Base-by-base conservation (phyloP, 1,140 invertebrate species). In the Metopolophium dirhodum region DNA sequence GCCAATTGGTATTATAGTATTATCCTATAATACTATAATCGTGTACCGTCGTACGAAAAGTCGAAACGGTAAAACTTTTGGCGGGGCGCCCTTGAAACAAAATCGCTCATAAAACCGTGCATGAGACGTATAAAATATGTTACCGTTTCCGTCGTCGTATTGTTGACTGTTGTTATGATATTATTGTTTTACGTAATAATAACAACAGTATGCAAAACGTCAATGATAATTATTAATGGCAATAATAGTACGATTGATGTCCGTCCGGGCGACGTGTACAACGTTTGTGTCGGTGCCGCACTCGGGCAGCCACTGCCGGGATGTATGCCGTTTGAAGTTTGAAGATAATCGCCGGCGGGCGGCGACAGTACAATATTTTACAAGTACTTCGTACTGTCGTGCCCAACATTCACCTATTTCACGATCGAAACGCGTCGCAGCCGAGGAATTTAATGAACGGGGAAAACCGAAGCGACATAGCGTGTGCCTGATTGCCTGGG, bases 361-460 rank as follows among this genome's bases (percentile, higher is more conserved):
- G 47, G 7, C 87, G 51, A 41, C 88, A n/a, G 14, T 8, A 89
- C 35, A 57, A 30, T 41, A 41, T 41, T 26, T 37, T 23, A 11
- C 82, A 18, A 35, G 77, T 26, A 37, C 20, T 3, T 41, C 41
- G 30, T 47, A 47, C 45, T 8, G 37, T 6, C 37, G 61, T 77
- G 6, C 22, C 37, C 11, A 18, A n/a, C 47, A n/a, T 68, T 14
- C 4, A 68, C 30, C 61, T 77, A 77, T 35, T 77, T 77, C 45
- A 11, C 45, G 85, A 30, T 77, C 85, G 85, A 45, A 26, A n/a
- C 85, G 85, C 23, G 41, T 26, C 47, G 37, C 89, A 6, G 20
- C 6, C 57, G 89, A 61, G 41, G 91, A 83, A 93, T 93, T 51
- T 93, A 86, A 86, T 86, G 26, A 7, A 54, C 91, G 82, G 91